phyloP scores from a whole-genome alignment of 2,888 invertebrate genomes.

The Oscheius sp. region DNA sequence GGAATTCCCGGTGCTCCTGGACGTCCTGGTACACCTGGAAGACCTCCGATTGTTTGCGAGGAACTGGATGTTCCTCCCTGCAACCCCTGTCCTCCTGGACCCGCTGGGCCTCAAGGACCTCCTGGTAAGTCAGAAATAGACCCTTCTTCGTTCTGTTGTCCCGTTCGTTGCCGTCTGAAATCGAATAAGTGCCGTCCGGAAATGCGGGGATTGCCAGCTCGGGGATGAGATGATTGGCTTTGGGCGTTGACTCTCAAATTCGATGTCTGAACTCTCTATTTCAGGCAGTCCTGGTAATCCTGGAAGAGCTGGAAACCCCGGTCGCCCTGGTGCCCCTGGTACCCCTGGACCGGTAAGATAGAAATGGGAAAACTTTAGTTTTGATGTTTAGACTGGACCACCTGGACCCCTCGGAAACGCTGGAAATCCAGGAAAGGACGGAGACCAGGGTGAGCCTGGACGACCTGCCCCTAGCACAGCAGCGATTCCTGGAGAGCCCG shows the following conservation, averaged over 20 bases:
- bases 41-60: constrained; percentile 72
- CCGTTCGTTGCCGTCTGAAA: background rate
- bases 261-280: background rate
- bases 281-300: constrained; percentile 49
- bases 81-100: constrained; percentile 72
- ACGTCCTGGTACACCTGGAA: constrained; percentile 60
- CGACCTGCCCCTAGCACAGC: constrained; percentile 65
- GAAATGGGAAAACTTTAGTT: too few species aligned
- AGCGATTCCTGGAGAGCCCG: constrained; percentile 70
- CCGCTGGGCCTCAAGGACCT: constrained; percentile 67
- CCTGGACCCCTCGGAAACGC: constrained; percentile 64
- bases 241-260: background rate
- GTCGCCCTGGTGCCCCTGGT: constrained; percentile 65
- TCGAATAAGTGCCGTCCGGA: constrained; percentile 15
- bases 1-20: constrained; percentile 68
- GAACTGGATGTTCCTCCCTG: constrained; percentile 72
- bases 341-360: background rate
- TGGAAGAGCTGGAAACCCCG: constrained; percentile 68
- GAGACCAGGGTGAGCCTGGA: constrained; percentile 67
- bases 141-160: background rate
- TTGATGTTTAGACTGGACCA: constrained; percentile 56
- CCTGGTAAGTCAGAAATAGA: constrained; percentile 45
- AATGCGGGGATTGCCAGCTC: constrained; percentile 7
- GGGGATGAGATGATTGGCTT: background rate
- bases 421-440: constrained; percentile 63